Percentiles rank a stretch among this genome's conserved stretches.
These are phyloP conservation scores for Leptoclinus maculatus DNA, from an alignment of 2,797 vertebrate species.

Conservation along the genomic window DNA sequence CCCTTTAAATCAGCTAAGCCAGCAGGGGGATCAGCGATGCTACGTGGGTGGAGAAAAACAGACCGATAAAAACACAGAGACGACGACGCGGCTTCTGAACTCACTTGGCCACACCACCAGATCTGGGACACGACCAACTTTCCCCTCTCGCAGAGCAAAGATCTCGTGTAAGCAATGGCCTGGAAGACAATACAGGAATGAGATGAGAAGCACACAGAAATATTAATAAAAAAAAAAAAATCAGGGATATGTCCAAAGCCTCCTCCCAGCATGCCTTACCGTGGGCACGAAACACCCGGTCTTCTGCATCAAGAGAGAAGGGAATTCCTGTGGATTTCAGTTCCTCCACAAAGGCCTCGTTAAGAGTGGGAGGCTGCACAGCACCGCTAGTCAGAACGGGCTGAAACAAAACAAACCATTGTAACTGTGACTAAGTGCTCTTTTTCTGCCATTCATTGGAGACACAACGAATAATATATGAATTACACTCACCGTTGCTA, in stretches of 20 bases:
- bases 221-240: conserved; percentile 9
- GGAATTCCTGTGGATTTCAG: conserved; percentile 90
- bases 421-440: conserved; percentile 12
- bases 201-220: background rate
- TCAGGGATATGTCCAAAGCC: background rate
- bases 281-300: conserved; percentile 94
- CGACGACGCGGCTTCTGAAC: conserved; percentile 63
- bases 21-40: conserved; percentile 42
- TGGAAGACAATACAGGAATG: conserved; percentile 69
- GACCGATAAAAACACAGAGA: conserved; percentile 22
- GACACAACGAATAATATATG: conserved; percentile 19
- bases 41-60: conserved; percentile 46
- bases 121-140: conserved; percentile 93
- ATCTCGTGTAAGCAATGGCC: conserved; percentile 98
- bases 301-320: conserved; percentile 92
- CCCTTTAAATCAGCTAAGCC: conserved; percentile 76
- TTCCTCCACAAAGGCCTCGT: conserved; percentile 92
- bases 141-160: conserved; percentile 96
- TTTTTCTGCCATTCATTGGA: conserved; percentile 11
- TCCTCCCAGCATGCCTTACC: conserved; percentile 83
- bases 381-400: conserved; percentile 88
- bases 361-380: conserved; percentile 88
- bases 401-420: conserved; percentile 78
- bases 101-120: conserved; percentile 98
- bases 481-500: conserved; percentile 88